These are phyloP conservation scores for Himalopsyche anomala DNA, from an alignment of 2,888 invertebrate genomes.

Conservation along the genomic window DNA sequence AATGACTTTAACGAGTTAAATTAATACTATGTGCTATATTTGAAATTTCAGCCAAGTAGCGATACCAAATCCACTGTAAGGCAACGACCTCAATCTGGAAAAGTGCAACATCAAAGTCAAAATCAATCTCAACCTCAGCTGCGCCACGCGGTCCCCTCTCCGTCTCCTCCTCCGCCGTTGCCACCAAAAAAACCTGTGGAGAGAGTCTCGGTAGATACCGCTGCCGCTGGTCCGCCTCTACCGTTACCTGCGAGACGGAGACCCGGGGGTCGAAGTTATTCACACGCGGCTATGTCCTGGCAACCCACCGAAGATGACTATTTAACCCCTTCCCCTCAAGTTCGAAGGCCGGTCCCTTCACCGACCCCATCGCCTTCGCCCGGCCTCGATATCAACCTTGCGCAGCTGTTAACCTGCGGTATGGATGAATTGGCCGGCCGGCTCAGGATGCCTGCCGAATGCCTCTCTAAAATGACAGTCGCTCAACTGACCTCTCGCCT, in stretches of 20 bases:
- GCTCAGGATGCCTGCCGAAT: slow-evolving; percentile 85
- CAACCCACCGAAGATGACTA: slow-evolving; percentile 80
- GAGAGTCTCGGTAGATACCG: slow-evolving; percentile 71
- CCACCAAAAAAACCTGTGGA: slow-evolving; percentile 83
- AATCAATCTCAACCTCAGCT: slow-evolving; percentile 67
- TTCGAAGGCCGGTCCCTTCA: slow-evolving; percentile 68
- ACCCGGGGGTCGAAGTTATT: slow-evolving; percentile 70
- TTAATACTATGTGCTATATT: background rate
- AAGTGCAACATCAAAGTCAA: slow-evolving; percentile 65
- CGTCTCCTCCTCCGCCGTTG: slow-evolving; percentile 82
- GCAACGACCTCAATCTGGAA: slow-evolving; percentile 70
- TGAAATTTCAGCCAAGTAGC: slow-evolving; percentile 57
- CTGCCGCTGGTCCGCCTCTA: slow-evolving; percentile 46
- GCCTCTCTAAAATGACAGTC: slow-evolving; percentile 90
- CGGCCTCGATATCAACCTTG: slow-evolving; percentile 86
- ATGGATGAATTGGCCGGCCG: slow-evolving; percentile 87
- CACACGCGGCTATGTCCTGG: slow-evolving; percentile 68
- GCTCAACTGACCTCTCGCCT: slow-evolving; percentile 90
- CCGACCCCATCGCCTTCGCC: slow-evolving; percentile 67
- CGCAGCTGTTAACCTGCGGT: slow-evolving; percentile 88
- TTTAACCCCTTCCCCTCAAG: slow-evolving; percentile 80
- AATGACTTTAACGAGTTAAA: background rate
- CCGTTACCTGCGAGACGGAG: slow-evolving; percentile 65
- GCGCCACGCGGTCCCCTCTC: slow-evolving; percentile 78
- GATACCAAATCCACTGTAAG: slow-evolving; percentile 68